Conservation (phyloP, 2,888 invertebrate species). For the Leptogaster cylindrica region DNA sequence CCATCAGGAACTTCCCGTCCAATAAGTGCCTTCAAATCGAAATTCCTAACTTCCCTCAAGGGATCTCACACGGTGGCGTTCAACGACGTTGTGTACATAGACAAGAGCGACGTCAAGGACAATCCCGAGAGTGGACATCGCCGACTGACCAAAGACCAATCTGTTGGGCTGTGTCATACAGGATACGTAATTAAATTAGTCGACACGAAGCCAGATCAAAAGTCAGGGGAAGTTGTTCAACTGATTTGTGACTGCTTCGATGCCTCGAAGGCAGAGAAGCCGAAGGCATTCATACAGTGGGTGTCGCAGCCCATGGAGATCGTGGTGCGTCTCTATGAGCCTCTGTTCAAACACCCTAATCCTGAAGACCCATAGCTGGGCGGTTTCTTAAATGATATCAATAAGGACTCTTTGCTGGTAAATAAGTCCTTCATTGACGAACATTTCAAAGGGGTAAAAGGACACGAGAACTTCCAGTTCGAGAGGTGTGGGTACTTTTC, state of each 20-base stretch:
- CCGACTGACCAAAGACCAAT: too few species aligned
- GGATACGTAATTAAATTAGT: too few species aligned
- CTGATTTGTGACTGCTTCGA: conserved; percentile 75
- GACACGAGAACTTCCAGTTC: conserved; percentile 92
- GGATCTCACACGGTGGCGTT: too few species aligned
- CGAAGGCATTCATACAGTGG: conserved; percentile 99
- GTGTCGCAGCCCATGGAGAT: conserved; percentile 83
- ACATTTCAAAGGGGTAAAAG: conserved; percentile 71
- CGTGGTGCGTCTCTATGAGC: conserved; percentile 89
- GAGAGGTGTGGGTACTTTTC: conserved; percentile 97
- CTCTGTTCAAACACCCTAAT: conserved; percentile 92
- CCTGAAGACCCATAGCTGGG: conserved; percentile 90
- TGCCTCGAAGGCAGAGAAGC: conserved; percentile 78
- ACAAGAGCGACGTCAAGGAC: too few species aligned
- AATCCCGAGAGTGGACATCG: too few species aligned
- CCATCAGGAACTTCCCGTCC: too few species aligned
- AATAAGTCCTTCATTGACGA: conserved; percentile 77
- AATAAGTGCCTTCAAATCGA: too few species aligned
- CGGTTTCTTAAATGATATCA: conserved; percentile 91
- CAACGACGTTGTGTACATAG: too few species aligned
- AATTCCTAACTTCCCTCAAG: too few species aligned
- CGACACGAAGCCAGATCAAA: too few species aligned
- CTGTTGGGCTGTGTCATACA: too few species aligned
- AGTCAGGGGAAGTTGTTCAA: too few species aligned
- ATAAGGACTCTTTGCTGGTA: conserved; percentile 76